These are phyloP conservation scores for Tetramorium parvispinum DNA, from an alignment of 1,140 invertebrate genomes.

Conservation along the genomic window DNA sequence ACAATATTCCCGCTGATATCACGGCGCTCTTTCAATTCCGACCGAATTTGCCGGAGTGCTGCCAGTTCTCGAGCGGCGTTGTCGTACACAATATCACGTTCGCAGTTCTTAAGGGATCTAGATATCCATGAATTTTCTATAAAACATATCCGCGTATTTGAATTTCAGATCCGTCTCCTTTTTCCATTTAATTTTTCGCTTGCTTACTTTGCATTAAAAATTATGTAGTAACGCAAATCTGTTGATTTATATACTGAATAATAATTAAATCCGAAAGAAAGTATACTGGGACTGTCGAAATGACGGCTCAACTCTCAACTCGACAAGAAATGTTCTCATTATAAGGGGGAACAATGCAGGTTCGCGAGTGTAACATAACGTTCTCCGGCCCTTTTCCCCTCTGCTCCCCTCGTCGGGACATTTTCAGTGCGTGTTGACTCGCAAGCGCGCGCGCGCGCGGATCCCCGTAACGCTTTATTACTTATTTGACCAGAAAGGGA, in stretches of 20 bases:
- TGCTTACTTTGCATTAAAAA: background rate
- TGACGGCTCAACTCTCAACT: background rate
- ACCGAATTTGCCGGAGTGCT: conserved; percentile 46
- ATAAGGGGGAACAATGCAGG: background rate
- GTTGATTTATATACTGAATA: background rate
- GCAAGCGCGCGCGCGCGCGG: background rate
- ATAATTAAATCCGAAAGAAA: conserved; percentile 12
- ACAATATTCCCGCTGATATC: conserved; percentile 37
- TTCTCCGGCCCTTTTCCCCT: background rate
- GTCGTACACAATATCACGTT: conserved; percentile 11
- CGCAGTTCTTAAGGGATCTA: conserved; percentile 10
- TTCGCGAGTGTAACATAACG: background rate
- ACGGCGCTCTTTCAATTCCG: conserved; percentile 43
- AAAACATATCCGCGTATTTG: background rate
- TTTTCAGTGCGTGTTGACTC: conserved; percentile 54
- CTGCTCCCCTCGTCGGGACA: conserved; percentile 28
- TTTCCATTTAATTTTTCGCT: background rate
- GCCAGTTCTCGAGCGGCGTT: conserved; percentile 31
- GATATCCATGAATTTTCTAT: conserved; percentile 16
- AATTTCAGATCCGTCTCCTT: background rate
- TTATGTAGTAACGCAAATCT: background rate
- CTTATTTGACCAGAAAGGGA: conserved; percentile 39
- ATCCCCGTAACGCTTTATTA: conserved; percentile 33
- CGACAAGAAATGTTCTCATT: background rate
- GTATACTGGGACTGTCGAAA: background rate